Conservation (phyloP, 2,888 invertebrate genomes). For the Dryobota labecula region DNA sequence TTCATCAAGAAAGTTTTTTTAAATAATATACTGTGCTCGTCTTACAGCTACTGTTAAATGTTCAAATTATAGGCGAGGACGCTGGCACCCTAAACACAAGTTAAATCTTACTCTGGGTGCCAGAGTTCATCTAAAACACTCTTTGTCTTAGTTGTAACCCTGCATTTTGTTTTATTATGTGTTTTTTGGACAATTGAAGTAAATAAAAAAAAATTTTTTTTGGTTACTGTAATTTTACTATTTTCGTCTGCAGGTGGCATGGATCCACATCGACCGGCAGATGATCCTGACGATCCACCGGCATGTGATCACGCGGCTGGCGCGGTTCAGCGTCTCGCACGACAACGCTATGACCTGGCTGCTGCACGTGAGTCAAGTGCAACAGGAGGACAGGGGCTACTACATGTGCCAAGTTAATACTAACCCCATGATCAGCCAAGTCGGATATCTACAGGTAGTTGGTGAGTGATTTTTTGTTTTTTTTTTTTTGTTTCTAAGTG, state of each 20-base stretch:
- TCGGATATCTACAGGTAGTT: conserved; percentile 97
- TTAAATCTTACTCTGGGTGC: too few species aligned
- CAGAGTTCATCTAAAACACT: too few species aligned
- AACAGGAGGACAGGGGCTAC: conserved; percentile 97
- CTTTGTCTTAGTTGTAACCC: too few species aligned
- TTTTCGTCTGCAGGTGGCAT: conserved; percentile 94
- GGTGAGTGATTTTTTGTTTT: conserved; percentile 92
- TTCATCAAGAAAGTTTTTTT: too few species aligned
- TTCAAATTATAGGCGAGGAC: too few species aligned
- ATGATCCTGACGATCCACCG: conserved; percentile 98
- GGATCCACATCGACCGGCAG: conserved; percentile 98
- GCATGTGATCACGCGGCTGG: conserved; percentile 97
- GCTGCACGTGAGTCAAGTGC: conserved; percentile 97
- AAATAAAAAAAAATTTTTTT: too few species aligned
- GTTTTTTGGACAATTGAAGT: too few species aligned
- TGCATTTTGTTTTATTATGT: too few species aligned
- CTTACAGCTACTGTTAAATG: too few species aligned
- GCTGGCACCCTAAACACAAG: too few species aligned
- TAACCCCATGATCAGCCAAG: conserved; percentile 98
- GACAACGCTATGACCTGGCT: conserved; percentile 98
- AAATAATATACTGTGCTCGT: too few species aligned
- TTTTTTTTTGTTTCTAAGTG: background rate
- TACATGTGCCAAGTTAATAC: conserved; percentile 98
- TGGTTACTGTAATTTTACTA: background rate
- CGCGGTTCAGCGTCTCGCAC: conserved; percentile 97